Percentiles rank a stretch among this genome's conserved stretches.
Conservation (phyloP, 1,140 invertebrate genomes). For the Pomacea maculata region DNA sequence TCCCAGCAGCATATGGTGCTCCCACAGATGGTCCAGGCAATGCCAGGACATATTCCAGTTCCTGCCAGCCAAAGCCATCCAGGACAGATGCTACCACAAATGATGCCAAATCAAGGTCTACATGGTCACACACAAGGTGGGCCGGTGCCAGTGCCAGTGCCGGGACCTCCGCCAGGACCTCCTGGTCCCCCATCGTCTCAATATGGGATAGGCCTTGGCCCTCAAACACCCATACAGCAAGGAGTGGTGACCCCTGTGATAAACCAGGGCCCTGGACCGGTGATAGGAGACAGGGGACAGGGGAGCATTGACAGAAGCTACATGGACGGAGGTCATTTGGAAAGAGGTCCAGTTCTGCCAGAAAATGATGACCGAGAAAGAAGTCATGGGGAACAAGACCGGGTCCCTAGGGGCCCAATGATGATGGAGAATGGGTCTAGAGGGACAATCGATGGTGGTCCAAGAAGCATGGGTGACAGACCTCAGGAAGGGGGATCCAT, state of each 20-base stretch:
- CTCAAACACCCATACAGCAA: conserved; percentile 19
- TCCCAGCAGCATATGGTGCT: conserved; percentile 18
- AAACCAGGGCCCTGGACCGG: conserved; percentile 16
- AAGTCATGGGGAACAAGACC: not conserved
- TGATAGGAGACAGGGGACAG: not conserved
- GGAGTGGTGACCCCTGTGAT: conserved; percentile 12
- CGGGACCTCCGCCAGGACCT: conserved; percentile 19
- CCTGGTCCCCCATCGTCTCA: conserved; percentile 20
- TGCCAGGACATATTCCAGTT: not conserved
- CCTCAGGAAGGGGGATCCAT: not conserved
- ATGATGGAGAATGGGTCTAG: conserved; percentile 1
- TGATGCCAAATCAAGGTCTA: not conserved
- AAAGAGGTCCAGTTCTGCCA: not conserved
- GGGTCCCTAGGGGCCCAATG: not conserved
- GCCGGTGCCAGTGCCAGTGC: conserved; percentile 1
- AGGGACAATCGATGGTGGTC: not conserved
- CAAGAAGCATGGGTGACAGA: not conserved
- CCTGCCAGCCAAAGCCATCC: no score
- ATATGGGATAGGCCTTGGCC: conserved; percentile 13
- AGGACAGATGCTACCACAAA: no score
- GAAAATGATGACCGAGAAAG: conserved; percentile 7
- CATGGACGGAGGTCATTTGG: conserved; percentile 9
- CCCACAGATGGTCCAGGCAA: not conserved
- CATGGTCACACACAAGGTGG: not conserved
- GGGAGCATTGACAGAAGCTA: not conserved